These are phyloP conservation scores for Antrozous pallidus DNA, from an alignment of 2,797 vertebrate species.

Conservation along the genomic window DNA sequence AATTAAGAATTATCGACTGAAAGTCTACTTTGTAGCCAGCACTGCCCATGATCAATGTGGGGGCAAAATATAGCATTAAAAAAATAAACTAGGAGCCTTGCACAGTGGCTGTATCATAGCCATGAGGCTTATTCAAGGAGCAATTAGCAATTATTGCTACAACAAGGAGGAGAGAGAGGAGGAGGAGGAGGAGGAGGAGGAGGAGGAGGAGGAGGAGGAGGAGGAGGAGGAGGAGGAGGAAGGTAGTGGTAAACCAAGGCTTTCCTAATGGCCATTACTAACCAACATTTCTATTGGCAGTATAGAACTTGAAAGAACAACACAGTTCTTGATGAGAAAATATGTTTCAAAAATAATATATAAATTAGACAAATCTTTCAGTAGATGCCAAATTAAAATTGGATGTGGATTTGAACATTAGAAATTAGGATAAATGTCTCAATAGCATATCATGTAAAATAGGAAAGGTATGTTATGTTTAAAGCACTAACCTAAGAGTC, in stretches of 20 bases:
- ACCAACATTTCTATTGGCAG: not conserved
- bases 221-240: too few relatives aligned
- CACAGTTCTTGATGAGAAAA: not conserved
- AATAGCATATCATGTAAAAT: not conserved
- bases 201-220: too few relatives aligned
- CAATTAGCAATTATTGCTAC: not conserved
- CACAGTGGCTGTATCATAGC: not conserved
- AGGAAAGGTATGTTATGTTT: not conserved
- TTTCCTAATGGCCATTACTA: not conserved
- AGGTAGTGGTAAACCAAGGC: not conserved
- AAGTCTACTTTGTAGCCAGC: not conserved
- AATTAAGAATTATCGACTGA: conserved; percentile 5
- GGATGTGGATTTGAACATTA: not conserved
- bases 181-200: accelerated
- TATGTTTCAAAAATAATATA: not conserved
- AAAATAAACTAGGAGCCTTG: not conserved
- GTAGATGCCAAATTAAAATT: conserved; percentile 22
- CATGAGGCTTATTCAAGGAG: not conserved
- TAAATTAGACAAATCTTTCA: conserved; percentile 20
- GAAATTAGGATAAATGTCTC: not conserved
- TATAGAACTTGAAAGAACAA: conserved; percentile 5
- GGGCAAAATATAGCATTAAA: not conserved
- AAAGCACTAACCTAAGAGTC: not conserved
- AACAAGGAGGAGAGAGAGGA: not conserved
- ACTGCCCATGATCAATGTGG: not conserved